Base-by-base conservation (phyloP, 2,113 vertebrate species). In the Grus americana region DNA sequence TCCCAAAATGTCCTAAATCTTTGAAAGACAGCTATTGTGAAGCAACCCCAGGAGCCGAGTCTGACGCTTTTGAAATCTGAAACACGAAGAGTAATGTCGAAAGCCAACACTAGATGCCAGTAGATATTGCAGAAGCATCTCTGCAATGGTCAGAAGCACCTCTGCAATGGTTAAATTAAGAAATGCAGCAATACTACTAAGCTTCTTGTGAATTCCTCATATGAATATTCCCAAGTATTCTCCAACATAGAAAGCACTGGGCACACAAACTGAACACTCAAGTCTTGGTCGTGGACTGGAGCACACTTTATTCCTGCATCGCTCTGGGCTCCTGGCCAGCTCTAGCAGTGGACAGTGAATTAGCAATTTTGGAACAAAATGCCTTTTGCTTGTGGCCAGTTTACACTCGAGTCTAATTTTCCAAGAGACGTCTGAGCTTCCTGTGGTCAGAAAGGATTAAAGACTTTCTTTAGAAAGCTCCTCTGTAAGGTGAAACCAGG, bases 91-190 rank as follows among this genome's bases (percentile, higher is more conserved):
- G 90, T 11, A 1, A 36, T 58, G 86, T 19, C 3, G 1, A n/a
- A 52, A 79, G 54, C 86, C 88, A 81, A 91, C 92, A 34, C 95
- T 93, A 97, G 96, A 18, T 94, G 96, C 94, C 96, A 95, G 93
- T 17, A 96, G 85, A 85, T 26, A 36, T 21, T 59, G 57, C 83
- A 70, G 27, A 32, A 84, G 6, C 3, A 3, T 3, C 40, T 24
- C 86, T 4, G 70, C 58, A 4, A 29, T 0, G 20, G 54, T 26
- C 83, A 70, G 27, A n/a, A 83, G 5, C 4, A 3, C 3, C 40
- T 22, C 86, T 6, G 73, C 58, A 6, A 32, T 0, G 20, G 59
- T 29, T 3, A 6, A 61, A 20, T 6, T 4, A 5, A 8, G 74
- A 50, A 75, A 44, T 0, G 36, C 79, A 29, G 52, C 66, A 30